A percentile compares a stretch with the other conserved stretches of the same genome.
phyloP scores from a whole-genome alignment of 2,797 vertebrate species.

The Dromococcyx pavoninus region DNA sequence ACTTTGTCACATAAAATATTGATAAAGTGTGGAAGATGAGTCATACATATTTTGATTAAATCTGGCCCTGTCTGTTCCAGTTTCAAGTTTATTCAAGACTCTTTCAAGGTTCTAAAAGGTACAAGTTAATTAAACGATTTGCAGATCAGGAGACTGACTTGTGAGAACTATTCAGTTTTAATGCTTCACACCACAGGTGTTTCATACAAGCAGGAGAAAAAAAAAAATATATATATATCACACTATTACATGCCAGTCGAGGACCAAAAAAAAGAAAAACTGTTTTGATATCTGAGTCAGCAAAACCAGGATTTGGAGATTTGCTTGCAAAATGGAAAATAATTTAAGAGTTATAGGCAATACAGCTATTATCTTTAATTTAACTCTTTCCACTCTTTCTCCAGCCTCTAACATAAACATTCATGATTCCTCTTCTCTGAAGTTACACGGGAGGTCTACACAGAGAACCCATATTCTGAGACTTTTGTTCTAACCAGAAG shows the following conservation, averaged over 20 bases:
- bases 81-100: background rate
- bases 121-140: background rate
- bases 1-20: background rate
- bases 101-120: background rate
- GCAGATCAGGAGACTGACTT: background rate
- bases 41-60: constrained; percentile 8
- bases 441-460: background rate
- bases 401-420: background rate
- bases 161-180: background rate
- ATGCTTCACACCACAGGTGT: background rate
- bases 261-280: background rate
- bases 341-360: background rate
- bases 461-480: background rate
- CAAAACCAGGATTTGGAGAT: background rate
- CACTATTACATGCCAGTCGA: background rate
- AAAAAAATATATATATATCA: background rate
- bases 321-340: background rate
- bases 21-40: background rate
- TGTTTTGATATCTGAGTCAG: background rate
- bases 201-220: background rate
- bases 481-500: background rate
- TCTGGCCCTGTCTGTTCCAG: background rate
- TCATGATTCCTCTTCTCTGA: background rate
- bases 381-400: background rate
- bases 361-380: background rate